phyloP scores from a whole-genome alignment of 2,113 vertebrate genomes.

The Odontesthes bonariensis region DNA sequence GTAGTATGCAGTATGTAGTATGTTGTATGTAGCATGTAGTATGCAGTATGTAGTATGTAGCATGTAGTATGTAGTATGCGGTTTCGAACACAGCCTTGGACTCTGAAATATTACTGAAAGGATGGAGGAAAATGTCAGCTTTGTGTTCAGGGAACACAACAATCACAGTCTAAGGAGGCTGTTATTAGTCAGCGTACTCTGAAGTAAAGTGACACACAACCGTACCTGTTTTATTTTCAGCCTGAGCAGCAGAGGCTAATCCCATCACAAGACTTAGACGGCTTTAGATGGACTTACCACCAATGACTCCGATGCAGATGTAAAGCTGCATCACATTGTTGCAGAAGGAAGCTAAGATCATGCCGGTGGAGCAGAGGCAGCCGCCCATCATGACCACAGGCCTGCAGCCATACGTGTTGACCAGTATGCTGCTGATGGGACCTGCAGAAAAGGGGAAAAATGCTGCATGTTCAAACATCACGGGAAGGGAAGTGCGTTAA shows the following conservation, averaged over 20 bases:
- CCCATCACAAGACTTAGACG: conserved; percentile 25
- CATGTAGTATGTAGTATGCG: too few species aligned
- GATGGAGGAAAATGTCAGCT: too few species aligned
- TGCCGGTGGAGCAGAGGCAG: conserved; percentile 87
- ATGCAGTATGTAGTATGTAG: too few species aligned
- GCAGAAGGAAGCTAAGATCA: conserved; percentile 93
- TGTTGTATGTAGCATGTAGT: too few species aligned
- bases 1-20: too few species aligned
- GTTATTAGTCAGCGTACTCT: too few species aligned
- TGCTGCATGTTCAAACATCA: conserved; percentile 31
- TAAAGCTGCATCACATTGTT: conserved; percentile 89
- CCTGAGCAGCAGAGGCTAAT: conserved; percentile 14
- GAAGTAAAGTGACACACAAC: too few species aligned
- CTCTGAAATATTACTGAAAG: too few species aligned
- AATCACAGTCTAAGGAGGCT: too few species aligned
- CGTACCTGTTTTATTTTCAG: conserved; percentile 29
- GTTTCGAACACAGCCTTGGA: too few species aligned
- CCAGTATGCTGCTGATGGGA: conserved; percentile 94
- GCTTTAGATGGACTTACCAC: conserved; percentile 84
- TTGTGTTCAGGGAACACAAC: too few species aligned
- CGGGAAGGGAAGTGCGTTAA: conserved; percentile 29
- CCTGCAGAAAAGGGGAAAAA: conserved; percentile 77
- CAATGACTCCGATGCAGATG: conserved; percentile 91
- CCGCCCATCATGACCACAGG: conserved; percentile 94
- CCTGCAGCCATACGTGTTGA: conserved; percentile 94